Conservation (phyloP, 2,113 vertebrate species). For the Malaclemys terrapin region DNA sequence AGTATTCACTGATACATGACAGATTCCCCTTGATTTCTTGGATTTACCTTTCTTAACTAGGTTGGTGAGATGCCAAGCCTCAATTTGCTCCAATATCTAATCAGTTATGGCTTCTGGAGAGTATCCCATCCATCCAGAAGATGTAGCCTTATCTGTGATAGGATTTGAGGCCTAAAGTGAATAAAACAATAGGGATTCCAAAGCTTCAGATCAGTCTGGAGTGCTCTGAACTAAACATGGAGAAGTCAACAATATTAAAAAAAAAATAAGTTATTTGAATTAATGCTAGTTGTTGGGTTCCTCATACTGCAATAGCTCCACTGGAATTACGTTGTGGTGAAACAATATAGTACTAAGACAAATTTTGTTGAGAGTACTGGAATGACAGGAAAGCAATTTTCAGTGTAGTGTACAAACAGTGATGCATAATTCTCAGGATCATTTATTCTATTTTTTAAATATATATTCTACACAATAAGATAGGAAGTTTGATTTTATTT, state of each 20-base stretch:
- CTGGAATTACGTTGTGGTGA: not conserved
- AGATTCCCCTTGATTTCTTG: not conserved
- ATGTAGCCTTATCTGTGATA: not conserved
- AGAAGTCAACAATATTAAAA: not conserved
- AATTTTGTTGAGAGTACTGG: not conserved
- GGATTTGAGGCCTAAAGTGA: not conserved
- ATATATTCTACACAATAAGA: not conserved
- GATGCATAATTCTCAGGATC: not conserved
- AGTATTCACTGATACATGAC: not conserved
- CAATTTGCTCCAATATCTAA: not conserved
- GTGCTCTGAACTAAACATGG: not conserved
- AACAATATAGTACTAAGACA: not conserved
- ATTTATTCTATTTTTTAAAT: conserved; percentile 21
- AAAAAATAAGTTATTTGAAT: not conserved
- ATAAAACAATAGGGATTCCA: not conserved
- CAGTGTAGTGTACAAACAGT: fast-evolving
- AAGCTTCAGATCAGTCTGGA: not conserved
- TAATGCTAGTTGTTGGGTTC: not conserved
- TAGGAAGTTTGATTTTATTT: not conserved
- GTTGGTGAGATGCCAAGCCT: not conserved
- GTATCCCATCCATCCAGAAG: not conserved
- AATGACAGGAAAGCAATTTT: conserved; percentile 1
- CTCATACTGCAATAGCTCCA: not conserved
- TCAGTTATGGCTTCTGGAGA: not conserved
- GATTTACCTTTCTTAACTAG: not conserved